These are phyloP conservation scores for Reticulitermes speratus DNA, from an alignment of 1,140 invertebrate species.

Conservation along the genomic window DNA sequence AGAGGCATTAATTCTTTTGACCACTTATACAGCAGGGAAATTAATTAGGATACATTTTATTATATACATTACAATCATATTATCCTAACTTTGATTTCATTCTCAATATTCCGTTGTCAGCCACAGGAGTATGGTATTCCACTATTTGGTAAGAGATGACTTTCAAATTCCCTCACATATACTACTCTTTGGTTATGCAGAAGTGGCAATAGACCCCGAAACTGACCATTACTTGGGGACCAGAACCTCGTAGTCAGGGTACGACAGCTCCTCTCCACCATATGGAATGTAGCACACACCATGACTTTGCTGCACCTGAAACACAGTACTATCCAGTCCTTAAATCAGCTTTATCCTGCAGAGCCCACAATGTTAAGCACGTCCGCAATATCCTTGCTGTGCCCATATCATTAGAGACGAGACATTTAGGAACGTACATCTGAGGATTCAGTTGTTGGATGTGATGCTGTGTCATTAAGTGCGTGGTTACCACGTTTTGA, in stretches of 20 bases:
- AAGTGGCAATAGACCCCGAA: background rate
- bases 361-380: no score
- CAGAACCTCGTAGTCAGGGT: constrained; percentile 72
- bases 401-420: no score
- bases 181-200: background rate
- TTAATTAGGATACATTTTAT: background rate
- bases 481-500: no score
- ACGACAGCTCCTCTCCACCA: constrained; percentile 67
- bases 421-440: no score
- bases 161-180: background rate
- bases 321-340: background rate
- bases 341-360: no score
- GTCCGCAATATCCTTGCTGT: no score
- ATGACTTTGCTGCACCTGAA: constrained; percentile 69
- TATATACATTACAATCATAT: background rate
- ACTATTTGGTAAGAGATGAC: background rate
- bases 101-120: background rate
- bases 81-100: background rate
- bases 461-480: no score
- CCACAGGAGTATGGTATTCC: no score
- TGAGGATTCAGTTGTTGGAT: no score
- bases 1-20: background rate
- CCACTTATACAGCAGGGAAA: background rate
- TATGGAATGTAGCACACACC: constrained; percentile 71
- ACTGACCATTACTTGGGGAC: constrained; percentile 42